A percentile compares a stretch with the other conserved stretches of the same genome.
Conservation (phyloP, 2,888 invertebrate genomes). For the Brachylomia viminalis region DNA sequence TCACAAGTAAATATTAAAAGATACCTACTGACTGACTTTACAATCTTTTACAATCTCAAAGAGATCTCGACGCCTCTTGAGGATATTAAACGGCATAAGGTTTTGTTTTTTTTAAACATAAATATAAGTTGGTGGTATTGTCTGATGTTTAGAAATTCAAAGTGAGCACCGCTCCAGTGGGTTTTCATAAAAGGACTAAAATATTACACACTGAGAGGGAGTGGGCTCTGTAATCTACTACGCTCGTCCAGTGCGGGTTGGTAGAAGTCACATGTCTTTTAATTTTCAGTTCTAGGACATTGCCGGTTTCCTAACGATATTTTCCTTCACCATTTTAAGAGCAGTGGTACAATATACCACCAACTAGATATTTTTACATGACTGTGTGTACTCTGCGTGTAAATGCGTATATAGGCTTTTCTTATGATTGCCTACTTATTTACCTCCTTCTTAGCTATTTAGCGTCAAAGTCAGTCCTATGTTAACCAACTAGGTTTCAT, state of each 20-base stretch:
- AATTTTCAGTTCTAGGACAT: no score
- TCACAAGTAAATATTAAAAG: conserved; percentile 43
- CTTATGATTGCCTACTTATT: neutral
- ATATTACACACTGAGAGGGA: neutral
- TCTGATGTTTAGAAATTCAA: neutral
- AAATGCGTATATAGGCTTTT: neutral
- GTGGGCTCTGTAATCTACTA: no score
- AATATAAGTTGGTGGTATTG: conserved; percentile 44
- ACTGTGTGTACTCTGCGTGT: neutral
- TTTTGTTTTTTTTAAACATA: conserved; percentile 53
- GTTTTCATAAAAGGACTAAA: neutral
- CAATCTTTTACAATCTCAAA: conserved; percentile 49
- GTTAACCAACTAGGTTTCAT: neutral
- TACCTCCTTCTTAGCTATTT: no score
- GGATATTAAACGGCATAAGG: conserved; percentile 57
- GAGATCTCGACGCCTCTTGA: conserved; percentile 44
- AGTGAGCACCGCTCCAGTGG: neutral
- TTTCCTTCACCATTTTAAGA: no score
- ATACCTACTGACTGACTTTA: conserved; percentile 22
- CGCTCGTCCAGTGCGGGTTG: no score
- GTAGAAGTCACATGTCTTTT: no score
- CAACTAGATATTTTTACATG: neutral
- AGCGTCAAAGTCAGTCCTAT: neutral
- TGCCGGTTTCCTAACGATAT: no score
- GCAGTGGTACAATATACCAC: neutral